Base-by-base conservation (phyloP, 92 coral and sea anemone species). In the Porites cylindrica region DNA sequence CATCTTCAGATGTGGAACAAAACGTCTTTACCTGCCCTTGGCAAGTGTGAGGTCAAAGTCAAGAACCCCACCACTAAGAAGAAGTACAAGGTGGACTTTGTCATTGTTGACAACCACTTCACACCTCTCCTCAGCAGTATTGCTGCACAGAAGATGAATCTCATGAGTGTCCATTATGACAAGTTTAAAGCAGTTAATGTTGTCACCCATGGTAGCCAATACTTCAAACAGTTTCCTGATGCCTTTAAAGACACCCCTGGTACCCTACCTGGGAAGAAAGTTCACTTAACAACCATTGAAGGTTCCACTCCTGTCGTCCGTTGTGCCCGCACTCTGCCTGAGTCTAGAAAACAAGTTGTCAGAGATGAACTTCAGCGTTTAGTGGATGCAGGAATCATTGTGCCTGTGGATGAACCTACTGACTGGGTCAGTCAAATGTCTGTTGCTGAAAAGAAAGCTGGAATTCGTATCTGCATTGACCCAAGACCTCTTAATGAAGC, bases 391-490 rank as follows among this genome's bases (percentile, higher is more conserved):
- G 7, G 29, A 0, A 61, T 70, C 11, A 71, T 70, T 16, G 78
- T 24, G 10, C 78, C 78, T 23, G 53, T 78, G 20, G 26, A 78
- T n/a, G 82, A 78, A 51, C 71, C 43, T 14, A 78, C 82, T 19
- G 82, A 78, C 78, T 70, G 86, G 78, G 86, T 70, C 7, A 82
- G 78, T 53, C 86, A 82, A 32, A 58, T 70, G 78, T 70, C 86
- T 10, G 50, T 70, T 1, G 70, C 78, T 52, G 78, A 52, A 10
- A 82, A 82, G 52, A 56, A 82, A 32, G 13, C 67, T 14, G 78
- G 86, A 26, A 70, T 70, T 70, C 69, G 86, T 17, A 82, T 56
- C 58, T 70, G 78, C 43, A 60, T 82, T 2, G 86, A 82, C 59
- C 86, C 86, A 18, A 54, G 78, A 58, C 78, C 86, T 5, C 59